These are phyloP conservation scores for Progne subis DNA, from an alignment of 2,113 vertebrate species.

Conservation along the genomic window DNA sequence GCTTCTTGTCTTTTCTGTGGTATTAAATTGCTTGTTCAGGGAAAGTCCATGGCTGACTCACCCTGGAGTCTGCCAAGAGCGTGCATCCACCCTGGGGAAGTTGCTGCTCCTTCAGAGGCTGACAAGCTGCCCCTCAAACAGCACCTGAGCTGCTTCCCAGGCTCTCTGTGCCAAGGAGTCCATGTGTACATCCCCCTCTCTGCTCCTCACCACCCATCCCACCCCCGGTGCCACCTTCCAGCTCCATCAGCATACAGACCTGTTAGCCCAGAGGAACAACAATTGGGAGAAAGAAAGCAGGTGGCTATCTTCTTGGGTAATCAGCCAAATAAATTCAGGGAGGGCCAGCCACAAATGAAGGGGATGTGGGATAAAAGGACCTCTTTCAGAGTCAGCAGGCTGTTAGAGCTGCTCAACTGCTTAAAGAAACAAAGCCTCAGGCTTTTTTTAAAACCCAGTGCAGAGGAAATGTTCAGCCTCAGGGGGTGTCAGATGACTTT, in stretches of 20 bases:
- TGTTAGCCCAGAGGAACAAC: not conserved
- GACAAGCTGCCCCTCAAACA: not conserved
- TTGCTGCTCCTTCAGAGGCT: not conserved
- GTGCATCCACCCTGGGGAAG: not conserved
- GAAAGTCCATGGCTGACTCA: not conserved
- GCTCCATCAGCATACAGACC: not conserved
- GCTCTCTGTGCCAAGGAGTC: not conserved
- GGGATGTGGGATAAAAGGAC: not conserved
- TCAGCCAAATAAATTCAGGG: not conserved
- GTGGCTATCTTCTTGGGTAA: conserved; percentile 13
- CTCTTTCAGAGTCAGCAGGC: conserved; percentile 8
- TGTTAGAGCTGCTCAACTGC: not conserved
- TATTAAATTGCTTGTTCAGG: not conserved
- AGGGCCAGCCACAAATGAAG: not conserved
- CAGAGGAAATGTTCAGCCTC: conserved; percentile 6
- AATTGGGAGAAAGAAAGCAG: not conserved
- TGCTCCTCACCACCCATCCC: not conserved
- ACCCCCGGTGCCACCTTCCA: not conserved
- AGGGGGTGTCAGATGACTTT: conserved; percentile 8
- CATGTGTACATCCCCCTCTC: not conserved
- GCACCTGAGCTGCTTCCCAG: not conserved
- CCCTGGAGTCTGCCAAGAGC: not conserved
- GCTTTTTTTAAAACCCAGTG: conserved; percentile 15
- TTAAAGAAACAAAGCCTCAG: not conserved
- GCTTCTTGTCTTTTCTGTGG: not conserved